Percentiles rank a stretch among this genome's conserved stretches.
These are phyloP conservation scores for Sarcophilus harrisii DNA, from an alignment of 2,797 vertebrate genomes.

Conservation along the genomic window DNA sequence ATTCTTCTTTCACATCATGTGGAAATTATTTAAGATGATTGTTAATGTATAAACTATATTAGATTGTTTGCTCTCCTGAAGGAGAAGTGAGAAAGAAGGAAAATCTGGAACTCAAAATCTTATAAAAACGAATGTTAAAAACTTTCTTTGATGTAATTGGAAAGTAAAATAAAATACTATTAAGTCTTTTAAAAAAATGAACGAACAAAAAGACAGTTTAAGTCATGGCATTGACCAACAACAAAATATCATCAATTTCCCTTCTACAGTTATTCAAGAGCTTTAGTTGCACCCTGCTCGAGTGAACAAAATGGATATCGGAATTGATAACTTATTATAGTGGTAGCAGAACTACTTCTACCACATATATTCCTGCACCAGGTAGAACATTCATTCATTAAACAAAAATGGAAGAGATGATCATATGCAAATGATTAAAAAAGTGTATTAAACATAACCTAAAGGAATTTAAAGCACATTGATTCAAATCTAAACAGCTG, in stretches of 20 bases:
- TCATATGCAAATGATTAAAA: not conserved
- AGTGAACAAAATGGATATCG: not conserved
- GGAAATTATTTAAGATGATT: no score
- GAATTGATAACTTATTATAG: not conserved
- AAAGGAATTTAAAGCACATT: not conserved
- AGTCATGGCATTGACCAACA: not conserved
- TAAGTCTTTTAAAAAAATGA: no score
- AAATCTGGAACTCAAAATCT: no score
- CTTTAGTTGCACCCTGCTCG: not conserved
- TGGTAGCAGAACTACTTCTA: not conserved
- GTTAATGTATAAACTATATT: no score
- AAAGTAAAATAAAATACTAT: no score
- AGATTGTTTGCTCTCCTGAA: no score
- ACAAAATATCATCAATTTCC: not conserved
- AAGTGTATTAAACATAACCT: not conserved
- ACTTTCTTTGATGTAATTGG: no score
- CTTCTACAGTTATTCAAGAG: not conserved
- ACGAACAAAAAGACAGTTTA: not conserved
- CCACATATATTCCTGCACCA: not conserved
- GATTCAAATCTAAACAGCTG: not conserved
- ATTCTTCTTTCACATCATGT: no score
- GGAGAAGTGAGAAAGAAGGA: no score
- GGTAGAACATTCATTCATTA: not conserved
- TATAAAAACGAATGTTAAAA: no score
- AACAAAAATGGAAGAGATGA: not conserved